These are phyloP conservation scores for Drosophila pachea DNA, from an alignment of 1,140 invertebrate genomes.

Conservation along the genomic window DNA sequence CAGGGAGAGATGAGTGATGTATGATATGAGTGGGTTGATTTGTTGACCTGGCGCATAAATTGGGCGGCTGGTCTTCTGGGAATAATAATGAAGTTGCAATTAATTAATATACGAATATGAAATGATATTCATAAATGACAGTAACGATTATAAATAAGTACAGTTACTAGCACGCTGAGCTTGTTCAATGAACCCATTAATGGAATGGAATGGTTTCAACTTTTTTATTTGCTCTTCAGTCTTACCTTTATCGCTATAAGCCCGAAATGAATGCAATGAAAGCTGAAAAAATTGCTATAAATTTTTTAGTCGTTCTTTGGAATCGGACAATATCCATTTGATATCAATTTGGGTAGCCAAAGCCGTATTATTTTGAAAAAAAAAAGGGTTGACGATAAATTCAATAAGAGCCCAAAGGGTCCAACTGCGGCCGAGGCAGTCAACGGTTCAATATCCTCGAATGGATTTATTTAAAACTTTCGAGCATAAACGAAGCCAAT, in stretches of 20 bases:
- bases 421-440: not conserved
- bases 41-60: conserved; percentile 10
- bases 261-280: no score
- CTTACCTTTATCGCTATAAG: no score
- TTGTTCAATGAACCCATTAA: no score
- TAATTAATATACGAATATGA: no score
- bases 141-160: no score
- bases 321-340: not conserved
- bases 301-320: not conserved
- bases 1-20: no score
- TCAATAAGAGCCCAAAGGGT: conserved; percentile 6
- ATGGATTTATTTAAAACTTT: conserved; percentile 4
- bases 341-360: conserved; percentile 36
- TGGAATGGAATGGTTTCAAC: no score
- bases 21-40: conserved; percentile 24
- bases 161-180: no score
- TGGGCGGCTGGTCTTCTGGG: not conserved
- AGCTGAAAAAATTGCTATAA: no score
- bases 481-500: not conserved
- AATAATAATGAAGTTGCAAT: no score
- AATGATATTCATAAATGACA: no score
- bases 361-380: not conserved
- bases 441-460: not conserved
- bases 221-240: no score
- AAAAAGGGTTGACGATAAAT: conserved; percentile 36